Percentiles rank a stretch among this genome's conserved stretches.
Conservation (phyloP, 92 coral and sea anemone species). For the Porites rus region DNA sequence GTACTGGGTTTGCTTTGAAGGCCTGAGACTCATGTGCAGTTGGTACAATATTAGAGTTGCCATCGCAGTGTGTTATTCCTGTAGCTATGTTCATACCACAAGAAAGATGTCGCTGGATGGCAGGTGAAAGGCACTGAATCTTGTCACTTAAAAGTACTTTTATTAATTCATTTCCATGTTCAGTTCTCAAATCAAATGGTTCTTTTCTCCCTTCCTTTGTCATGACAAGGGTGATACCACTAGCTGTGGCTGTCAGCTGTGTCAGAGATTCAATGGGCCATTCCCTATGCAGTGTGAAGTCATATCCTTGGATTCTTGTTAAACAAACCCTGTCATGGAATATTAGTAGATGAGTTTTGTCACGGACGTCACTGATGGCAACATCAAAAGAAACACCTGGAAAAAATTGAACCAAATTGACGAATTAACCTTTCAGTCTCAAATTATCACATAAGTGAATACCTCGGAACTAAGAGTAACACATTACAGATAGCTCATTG, state of each 20-base stretch:
- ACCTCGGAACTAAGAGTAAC: too few species aligned
- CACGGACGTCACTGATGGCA: not conserved
- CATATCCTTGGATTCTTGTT: constrained; percentile 18
- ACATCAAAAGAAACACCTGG: constrained; percentile 35
- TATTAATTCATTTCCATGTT: constrained; percentile 15
- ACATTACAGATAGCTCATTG: too few species aligned
- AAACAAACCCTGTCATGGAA: constrained; percentile 39
- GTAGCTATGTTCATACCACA: not conserved
- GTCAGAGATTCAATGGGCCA: constrained; percentile 23
- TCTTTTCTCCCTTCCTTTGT: not conserved
- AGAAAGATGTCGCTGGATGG: not conserved
- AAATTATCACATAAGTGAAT: too few species aligned
- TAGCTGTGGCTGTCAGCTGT: too few species aligned
- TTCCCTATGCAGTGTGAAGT: constrained; percentile 22
- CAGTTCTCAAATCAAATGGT: constrained; percentile 14
- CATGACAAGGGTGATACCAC: not conserved
- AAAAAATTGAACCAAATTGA: not conserved
- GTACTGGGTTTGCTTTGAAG: not conserved
- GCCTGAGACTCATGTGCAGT: not conserved
- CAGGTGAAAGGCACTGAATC: not conserved
- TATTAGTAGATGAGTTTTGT: constrained; percentile 38
- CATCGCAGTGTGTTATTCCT: not conserved
- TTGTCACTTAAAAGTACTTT: constrained; percentile 4
- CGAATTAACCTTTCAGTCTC: too few species aligned
- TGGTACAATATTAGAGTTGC: constrained; percentile 24